Percentiles rank a stretch among this genome's conserved stretches.
phyloP scores from a whole-genome alignment of 2,888 invertebrate genomes.

The Caenorhabditis drosophilae region DNA sequence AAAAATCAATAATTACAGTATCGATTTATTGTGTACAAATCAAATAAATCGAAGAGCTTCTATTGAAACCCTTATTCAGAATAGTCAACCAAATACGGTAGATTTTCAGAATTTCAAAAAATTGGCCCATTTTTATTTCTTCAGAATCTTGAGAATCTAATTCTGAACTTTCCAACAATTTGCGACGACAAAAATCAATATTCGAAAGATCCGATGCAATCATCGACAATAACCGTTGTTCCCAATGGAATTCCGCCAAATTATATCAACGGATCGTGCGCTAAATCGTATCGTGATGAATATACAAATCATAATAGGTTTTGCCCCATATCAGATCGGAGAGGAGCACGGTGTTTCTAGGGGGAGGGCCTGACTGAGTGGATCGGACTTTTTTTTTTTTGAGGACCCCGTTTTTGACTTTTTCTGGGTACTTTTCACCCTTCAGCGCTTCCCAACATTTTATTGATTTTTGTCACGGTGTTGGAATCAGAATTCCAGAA shows the following conservation, averaged over 20 bases:
- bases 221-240: constrained; percentile 28
- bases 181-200: constrained; percentile 12
- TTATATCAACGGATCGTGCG: constrained; percentile 20
- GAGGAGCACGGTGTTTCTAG: too few relatives aligned
- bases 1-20: background rate
- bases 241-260: constrained; percentile 25
- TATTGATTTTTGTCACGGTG: too few relatives aligned
- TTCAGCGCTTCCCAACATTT: too few relatives aligned
- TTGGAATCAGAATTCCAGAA: too few relatives aligned
- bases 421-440: too few relatives aligned
- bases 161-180: constrained; percentile 33
- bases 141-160: constrained; percentile 25
- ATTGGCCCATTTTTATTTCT: background rate
- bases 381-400: too few relatives aligned
- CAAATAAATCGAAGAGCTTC: constrained; percentile 35
- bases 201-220: constrained; percentile 10
- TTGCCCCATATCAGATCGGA: background rate
- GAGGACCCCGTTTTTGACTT: too few relatives aligned
- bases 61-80: constrained; percentile 45
- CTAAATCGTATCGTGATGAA: constrained; percentile 9
- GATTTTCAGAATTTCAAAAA: background rate
- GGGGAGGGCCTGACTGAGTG: too few relatives aligned
- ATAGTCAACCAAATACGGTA: constrained; percentile 26
- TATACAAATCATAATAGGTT: constrained; percentile 9
- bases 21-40: constrained; percentile 4